These are phyloP conservation scores for Condylura cristata DNA, from an alignment of 2,113 vertebrate genomes.

Conservation along the genomic window DNA sequence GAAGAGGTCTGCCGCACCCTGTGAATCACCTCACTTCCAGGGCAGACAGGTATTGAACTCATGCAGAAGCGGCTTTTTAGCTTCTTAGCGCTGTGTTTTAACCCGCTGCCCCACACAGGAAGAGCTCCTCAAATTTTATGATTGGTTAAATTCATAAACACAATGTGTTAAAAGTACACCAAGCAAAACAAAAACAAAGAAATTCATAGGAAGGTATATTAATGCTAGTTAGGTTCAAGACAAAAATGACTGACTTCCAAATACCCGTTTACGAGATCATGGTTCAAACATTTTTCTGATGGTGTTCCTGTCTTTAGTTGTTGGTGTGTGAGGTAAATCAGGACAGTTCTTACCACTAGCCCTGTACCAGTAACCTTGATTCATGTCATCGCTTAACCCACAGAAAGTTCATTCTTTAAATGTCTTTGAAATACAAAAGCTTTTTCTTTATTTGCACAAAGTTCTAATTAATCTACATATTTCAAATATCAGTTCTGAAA, in stretches of 20 bases:
- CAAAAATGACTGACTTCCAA: background rate
- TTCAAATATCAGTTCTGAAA: constrained; percentile 27
- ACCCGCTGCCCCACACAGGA: too few relatives aligned
- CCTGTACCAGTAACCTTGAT: background rate
- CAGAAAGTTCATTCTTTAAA: background rate
- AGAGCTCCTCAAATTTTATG: background rate
- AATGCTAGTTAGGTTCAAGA: background rate
- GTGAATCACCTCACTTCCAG: too few relatives aligned
- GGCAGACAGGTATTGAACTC: too few relatives aligned
- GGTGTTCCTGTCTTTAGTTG: background rate
- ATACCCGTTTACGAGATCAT: background rate
- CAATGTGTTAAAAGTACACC: background rate
- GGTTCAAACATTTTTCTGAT: background rate
- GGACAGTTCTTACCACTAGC: background rate
- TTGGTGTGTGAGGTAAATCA: background rate
- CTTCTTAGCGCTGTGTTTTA: too few relatives aligned
- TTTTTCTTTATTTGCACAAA: background rate
- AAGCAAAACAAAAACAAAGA: background rate
- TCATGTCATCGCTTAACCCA: background rate
- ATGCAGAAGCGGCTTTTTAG: too few relatives aligned
- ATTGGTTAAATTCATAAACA: background rate
- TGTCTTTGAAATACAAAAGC: background rate
- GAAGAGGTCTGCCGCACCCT: too few relatives aligned
- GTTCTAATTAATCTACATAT: background rate
- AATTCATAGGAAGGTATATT: background rate